Percentiles rank a stretch among this genome's conserved stretches.
These are phyloP conservation scores for Phylloscopus collybita DNA, from an alignment of 2,797 vertebrate species.

Conservation along the genomic window DNA sequence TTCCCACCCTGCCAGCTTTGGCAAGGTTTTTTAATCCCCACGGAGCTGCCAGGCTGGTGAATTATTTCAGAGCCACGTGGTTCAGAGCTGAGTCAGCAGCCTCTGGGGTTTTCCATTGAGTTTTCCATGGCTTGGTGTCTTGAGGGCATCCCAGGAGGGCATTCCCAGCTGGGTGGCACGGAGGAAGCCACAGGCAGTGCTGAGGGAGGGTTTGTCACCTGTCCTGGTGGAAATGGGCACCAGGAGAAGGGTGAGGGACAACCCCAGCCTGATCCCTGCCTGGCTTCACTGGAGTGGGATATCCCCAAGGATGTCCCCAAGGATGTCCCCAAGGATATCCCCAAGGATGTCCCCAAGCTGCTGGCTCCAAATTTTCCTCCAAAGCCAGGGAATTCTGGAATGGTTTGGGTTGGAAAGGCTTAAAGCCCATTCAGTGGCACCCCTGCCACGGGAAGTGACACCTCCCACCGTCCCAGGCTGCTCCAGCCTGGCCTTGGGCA, in stretches of 20 bases:
- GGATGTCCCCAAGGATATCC: background rate
- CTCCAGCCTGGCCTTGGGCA: background rate
- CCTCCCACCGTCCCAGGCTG: accelerated
- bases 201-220: background rate
- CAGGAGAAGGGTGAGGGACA: background rate
- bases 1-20: background rate
- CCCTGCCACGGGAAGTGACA: background rate
- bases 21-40: background rate
- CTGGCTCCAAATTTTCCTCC: background rate
- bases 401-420: background rate
- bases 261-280: background rate
- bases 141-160: background rate
- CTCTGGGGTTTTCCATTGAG: background rate
- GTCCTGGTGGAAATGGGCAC: background rate
- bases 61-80: background rate
- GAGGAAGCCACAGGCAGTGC: background rate
- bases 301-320: too few species aligned
- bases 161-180: background rate
- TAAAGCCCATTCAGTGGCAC: background rate
- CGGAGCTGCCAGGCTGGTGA: background rate
- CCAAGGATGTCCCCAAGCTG: background rate
- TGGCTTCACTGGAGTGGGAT: background rate
- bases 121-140: background rate
- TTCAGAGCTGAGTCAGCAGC: background rate
- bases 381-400: background rate